A percentile compares a stretch with the other conserved stretches of the same genome.
Evolutionary conservation across 2,888 invertebrate species (phyloP).

Genomic region (Dascillus cervinus): DNA sequence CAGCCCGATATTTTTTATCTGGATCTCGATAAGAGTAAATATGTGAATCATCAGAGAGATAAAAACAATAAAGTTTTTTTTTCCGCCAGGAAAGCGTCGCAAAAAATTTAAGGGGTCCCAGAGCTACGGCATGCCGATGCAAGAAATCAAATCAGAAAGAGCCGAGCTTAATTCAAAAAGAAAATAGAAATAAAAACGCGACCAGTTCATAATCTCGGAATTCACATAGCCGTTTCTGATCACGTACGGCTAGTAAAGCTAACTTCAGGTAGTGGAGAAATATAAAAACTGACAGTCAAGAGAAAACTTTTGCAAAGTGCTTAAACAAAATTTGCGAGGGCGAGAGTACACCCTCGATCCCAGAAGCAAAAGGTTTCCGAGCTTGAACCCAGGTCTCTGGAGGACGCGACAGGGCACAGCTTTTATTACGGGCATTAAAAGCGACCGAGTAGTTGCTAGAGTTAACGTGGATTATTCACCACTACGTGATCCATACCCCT

Average conservation of each 20-base stretch:
- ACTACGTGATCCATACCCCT: slow-evolving; percentile 12
- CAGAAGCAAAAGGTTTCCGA: slow-evolving; percentile 15
- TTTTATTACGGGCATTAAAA: slow-evolving; percentile 30
- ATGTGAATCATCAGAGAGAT: no score
- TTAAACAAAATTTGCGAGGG: slow-evolving; percentile 23
- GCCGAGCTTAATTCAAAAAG: no score
- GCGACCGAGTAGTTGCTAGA: slow-evolving; percentile 16
- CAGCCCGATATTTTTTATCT: no score
- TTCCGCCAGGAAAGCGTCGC: no score
- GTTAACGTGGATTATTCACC: slow-evolving; percentile 16
- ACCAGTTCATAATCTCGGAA: no score
- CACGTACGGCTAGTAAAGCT: slow-evolving; percentile 17
- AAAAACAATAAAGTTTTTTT: no score
- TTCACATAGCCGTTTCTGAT: no score
- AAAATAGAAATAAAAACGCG: no score
- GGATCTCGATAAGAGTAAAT: no score
- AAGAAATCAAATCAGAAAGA: no score
- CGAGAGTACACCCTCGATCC: slow-evolving; percentile 9
- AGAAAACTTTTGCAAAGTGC: slow-evolving; percentile 21
- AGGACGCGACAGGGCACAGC: slow-evolving; percentile 25
- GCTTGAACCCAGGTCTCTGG: slow-evolving; percentile 24
- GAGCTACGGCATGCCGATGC: no score
- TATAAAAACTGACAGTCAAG: slow-evolving; percentile 22
- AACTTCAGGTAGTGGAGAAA: slow-evolving; percentile 14
- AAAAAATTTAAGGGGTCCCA: no score